Conservation (phyloP, 1,140 invertebrate species). For the Vollenhovia emeryi region DNA sequence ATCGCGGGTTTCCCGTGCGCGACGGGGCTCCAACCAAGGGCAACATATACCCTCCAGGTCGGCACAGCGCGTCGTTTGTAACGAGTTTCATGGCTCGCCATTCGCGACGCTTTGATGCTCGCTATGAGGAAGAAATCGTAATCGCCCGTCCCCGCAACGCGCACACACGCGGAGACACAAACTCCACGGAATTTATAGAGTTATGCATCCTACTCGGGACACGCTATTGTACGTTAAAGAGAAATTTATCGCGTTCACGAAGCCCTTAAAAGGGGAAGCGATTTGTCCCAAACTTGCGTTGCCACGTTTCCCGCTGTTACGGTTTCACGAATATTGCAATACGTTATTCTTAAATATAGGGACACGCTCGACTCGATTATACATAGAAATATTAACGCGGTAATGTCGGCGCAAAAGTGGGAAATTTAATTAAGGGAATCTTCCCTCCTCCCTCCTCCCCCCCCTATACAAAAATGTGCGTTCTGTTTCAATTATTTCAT, state of each 20-base stretch:
- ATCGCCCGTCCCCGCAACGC: constrained; percentile 39
- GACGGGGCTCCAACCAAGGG: constrained; percentile 62
- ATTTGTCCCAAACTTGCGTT: background rate
- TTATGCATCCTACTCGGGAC: background rate
- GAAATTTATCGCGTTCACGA: constrained; percentile 42
- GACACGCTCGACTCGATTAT: constrained; percentile 1
- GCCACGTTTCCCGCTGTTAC: background rate
- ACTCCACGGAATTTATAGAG: constrained; percentile 57
- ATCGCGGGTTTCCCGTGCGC: background rate
- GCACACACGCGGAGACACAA: background rate
- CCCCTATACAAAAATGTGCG: constrained; percentile 7
- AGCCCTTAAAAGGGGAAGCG: background rate
- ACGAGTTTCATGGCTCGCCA: constrained; percentile 72
- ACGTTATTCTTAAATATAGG: constrained; percentile 20
- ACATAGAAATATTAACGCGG: background rate
- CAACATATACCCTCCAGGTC: constrained; percentile 65
- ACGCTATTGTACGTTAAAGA: background rate
- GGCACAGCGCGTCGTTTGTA: constrained; percentile 64
- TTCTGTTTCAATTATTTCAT: constrained; percentile 26
- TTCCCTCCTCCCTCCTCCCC: too few species aligned
- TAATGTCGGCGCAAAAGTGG: background rate
- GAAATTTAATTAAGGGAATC: constrained; percentile 48
- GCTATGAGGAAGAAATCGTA: constrained; percentile 68
- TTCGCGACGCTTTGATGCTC: constrained; percentile 67
- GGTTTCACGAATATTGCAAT: background rate